Conservation (phyloP, 2,888 invertebrate species). For the Pyralis farinalis region DNA sequence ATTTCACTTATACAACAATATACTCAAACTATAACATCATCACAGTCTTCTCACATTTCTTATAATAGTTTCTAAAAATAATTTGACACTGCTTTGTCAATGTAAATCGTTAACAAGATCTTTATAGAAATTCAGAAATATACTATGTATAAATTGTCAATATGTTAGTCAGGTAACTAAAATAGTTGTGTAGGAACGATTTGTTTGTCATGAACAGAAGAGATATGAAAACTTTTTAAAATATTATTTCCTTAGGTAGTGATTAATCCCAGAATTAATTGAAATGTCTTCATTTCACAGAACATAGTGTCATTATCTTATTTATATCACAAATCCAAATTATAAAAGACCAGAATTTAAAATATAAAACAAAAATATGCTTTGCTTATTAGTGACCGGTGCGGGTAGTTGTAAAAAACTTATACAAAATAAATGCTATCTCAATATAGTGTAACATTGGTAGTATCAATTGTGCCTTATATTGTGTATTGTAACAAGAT, state of each 20-base stretch:
- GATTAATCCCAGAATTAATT: no score
- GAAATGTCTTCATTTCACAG: no score
- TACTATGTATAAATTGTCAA: slow-evolving; percentile 5
- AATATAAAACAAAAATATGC: no score
- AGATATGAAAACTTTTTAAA: no score
- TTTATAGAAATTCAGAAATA: slow-evolving; percentile 12
- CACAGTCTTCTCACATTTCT: slow-evolving; percentile 77
- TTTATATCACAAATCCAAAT: neutral
- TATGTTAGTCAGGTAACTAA: slow-evolving; percentile 2
- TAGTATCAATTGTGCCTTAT: no score
- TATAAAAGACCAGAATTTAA: no score
- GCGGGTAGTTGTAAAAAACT: neutral
- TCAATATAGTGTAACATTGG: neutral
- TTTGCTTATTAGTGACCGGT: neutral
- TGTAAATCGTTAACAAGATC: slow-evolving; percentile 19
- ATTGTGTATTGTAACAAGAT: no score
- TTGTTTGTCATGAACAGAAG: slow-evolving; percentile 2
- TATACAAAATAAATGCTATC: neutral
- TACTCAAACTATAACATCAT: slow-evolving; percentile 62
- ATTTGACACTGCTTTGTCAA: slow-evolving; percentile 38
- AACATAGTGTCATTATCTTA: no score
- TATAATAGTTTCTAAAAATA: slow-evolving; percentile 41
- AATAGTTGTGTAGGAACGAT: slow-evolving; percentile 4
- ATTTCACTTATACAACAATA: slow-evolving; percentile 39
- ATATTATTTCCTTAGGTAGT: no score